Conservation (phyloP, 2,888 invertebrate species). For the Melinopterus prodromus region DNA sequence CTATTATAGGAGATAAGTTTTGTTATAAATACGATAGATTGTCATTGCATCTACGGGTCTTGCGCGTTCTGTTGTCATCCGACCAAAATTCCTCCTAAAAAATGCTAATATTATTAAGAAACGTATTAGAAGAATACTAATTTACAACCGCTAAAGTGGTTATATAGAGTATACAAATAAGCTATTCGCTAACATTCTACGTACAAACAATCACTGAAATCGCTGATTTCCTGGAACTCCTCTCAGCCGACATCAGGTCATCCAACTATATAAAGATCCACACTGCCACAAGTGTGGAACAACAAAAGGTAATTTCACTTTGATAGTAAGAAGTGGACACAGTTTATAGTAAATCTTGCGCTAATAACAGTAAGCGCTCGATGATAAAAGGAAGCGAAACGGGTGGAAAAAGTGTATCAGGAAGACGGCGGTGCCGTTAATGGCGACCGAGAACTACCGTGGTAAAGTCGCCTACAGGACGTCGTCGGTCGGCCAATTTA, state of each 20-base stretch:
- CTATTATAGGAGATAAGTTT: too few relatives aligned
- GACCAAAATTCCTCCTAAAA: too few relatives aligned
- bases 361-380: constrained; percentile 17
- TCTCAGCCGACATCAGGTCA: background rate
- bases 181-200: background rate
- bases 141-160: too few relatives aligned
- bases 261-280: background rate
- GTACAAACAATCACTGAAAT: background rate
- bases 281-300: background rate
- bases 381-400: constrained; percentile 22
- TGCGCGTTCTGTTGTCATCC: too few relatives aligned
- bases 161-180: too few relatives aligned
- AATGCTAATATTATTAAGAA: too few relatives aligned
- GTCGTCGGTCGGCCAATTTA: constrained; percentile 15
- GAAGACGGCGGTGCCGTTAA: constrained; percentile 23
- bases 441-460: constrained; percentile 21
- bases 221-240: background rate
- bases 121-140: too few relatives aligned
- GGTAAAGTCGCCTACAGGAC: constrained; percentile 19
- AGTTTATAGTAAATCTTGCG: constrained; percentile 22
- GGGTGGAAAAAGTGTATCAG: constrained; percentile 24
- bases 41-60: too few relatives aligned
- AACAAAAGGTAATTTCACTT: constrained; percentile 24
- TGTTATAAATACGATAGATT: too few relatives aligned
- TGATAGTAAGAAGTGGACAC: constrained; percentile 4